Conservation (phyloP, 92 coral and sea anemone genomes). For the Desmophyllum pertusum region DNA sequence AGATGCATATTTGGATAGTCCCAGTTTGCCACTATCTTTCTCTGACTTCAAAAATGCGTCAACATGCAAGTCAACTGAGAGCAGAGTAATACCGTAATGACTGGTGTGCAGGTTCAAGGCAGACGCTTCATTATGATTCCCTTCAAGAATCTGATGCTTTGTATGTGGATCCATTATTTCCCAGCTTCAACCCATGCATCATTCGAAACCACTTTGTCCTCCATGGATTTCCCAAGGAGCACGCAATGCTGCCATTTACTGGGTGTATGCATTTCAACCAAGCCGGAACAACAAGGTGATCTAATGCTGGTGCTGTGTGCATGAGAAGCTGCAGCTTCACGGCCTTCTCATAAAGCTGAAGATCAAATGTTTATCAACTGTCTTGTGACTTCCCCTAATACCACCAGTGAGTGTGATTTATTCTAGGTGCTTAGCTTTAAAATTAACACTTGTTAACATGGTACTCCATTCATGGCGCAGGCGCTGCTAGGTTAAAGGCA, state of each 20-base stretch:
- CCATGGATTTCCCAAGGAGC: slow-evolving; percentile 40
- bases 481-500: slow-evolving; percentile 26
- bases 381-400: slow-evolving; percentile 22
- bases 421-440: slow-evolving; percentile 45
- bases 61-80: slow-evolving; percentile 36
- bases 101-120: slow-evolving; percentile 48
- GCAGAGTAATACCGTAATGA: slow-evolving; percentile 34
- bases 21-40: slow-evolving; percentile 32
- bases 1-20: slow-evolving; percentile 36
- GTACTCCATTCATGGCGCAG: slow-evolving; percentile 37
- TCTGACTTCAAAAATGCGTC: slow-evolving; percentile 37
- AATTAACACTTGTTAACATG: slow-evolving; percentile 32
- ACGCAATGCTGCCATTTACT: slow-evolving; percentile 35
- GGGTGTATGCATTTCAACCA: slow-evolving; percentile 20
- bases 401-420: slow-evolving; percentile 36
- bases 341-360: slow-evolving; percentile 28
- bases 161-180: slow-evolving; percentile 36
- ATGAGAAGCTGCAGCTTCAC: slow-evolving; percentile 34
- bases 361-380: slow-evolving; percentile 45
- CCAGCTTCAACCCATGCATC: slow-evolving; percentile 46
- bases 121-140: slow-evolving; percentile 40
- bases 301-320: slow-evolving; percentile 23
- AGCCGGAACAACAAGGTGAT: slow-evolving; percentile 28
- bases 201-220: slow-evolving; percentile 39
- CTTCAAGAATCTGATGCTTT: slow-evolving; percentile 35